Base-by-base conservation (phyloP, 2,113 vertebrate genomes). In the Mesitornis unicolor region DNA sequence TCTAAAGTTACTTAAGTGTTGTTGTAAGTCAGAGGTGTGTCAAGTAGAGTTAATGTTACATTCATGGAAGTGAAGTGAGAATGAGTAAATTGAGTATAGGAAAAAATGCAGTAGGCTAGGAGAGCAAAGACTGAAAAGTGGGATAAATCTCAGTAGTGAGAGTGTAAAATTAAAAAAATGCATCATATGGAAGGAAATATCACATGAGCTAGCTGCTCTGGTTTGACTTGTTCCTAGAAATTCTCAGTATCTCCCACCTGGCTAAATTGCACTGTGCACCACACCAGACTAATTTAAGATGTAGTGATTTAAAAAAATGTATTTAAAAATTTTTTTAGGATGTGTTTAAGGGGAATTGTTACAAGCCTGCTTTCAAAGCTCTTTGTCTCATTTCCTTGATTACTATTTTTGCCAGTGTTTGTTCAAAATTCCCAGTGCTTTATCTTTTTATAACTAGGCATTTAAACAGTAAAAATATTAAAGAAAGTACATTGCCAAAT, bases 21-120 rank as follows among this genome's bases (percentile, higher is more conserved):
- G 67, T 67, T 85, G 1, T 65, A 80, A 91, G 84, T 89, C 84
- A 82, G 69, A 67, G 74, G 51, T 75, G 69, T 91, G 87, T 82
- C 87, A 84, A 36, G 47, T 63, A 48, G 51, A 81, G 81, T 89
- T 86, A 70, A 75, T 78, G 73, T 35, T 81, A 67, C 51, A 11
- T 78, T 92, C 64, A 29, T 69, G 45, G 45, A 87, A 75, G 91
- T 16, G 33, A 87, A 81, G 59, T 71, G 77, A 78, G 77, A 74
- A 84, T 80, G 68, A 53, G 59, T 89, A 90, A 93, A 90, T 2
- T 75, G 68, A 65, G 33, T 54, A 7, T 13, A 57, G 68, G 47
- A 25, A 26, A n/a, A 78, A 74, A 51, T 40, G 76, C 42, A n/a
- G 26, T 36, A 43, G 35, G 19, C 48, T 47, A 35, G 51, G 42